Percentiles rank a stretch among this genome's conserved stretches.
Evolutionary conservation across 2,797 vertebrate species (phyloP).

Genomic region (Nyctalus aviator): DNA sequence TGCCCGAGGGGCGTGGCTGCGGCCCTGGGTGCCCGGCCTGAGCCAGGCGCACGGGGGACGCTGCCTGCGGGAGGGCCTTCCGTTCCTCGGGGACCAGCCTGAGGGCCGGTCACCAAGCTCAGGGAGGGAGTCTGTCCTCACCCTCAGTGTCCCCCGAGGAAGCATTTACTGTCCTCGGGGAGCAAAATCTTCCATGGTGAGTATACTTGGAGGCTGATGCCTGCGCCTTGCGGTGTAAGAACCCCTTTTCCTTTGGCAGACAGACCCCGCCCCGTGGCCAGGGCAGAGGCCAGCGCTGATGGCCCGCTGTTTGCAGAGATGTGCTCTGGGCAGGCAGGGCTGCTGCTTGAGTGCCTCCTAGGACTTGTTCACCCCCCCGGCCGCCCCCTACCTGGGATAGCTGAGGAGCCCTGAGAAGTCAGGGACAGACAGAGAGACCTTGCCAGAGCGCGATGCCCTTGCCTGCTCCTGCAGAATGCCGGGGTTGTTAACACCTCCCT

Average conservation of each 20-base stretch:
- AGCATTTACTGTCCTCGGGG: background rate
- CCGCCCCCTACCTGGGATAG: background rate
- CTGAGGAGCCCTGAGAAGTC: slow-evolving; percentile 64
- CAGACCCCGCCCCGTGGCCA: background rate
- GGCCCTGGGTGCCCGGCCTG: background rate
- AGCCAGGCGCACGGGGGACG: too few relatives aligned
- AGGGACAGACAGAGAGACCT: slow-evolving; percentile 76
- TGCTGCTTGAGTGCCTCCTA: slow-evolving; percentile 27
- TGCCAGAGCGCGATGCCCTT: slow-evolving; percentile 76
- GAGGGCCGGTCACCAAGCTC: background rate
- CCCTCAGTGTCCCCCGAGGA: background rate
- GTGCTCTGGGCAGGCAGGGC: background rate
- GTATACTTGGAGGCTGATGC: background rate
- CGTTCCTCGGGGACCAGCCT: background rate
- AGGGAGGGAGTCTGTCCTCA: background rate
- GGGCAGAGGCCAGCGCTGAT: background rate
- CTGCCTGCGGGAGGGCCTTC: background rate
- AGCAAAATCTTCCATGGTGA: background rate
- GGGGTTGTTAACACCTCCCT: slow-evolving; percentile 68
- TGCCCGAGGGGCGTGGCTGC: background rate
- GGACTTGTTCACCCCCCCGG: slow-evolving; percentile 59
- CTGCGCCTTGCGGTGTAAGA: background rate
- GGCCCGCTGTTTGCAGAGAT: background rate
- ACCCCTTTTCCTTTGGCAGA: slow-evolving; percentile 60
- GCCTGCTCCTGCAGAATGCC: slow-evolving; percentile 66